phyloP scores from a whole-genome alignment of 2,113 vertebrate genomes.

The Nicator chloris region DNA sequence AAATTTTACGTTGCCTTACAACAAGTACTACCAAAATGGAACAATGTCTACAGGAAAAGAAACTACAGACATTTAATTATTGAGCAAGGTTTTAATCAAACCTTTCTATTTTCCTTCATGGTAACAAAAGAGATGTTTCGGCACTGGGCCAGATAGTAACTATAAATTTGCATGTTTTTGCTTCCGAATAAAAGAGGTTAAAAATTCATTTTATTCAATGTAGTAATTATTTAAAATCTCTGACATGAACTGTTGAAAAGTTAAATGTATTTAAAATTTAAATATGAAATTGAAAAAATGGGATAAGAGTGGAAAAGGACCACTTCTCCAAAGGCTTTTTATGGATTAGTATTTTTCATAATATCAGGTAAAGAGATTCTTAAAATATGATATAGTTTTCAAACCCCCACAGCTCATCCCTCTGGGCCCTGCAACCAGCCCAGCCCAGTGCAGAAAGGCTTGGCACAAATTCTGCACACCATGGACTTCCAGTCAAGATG shows the following conservation, averaged over 20 bases:
- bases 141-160: slow-evolving; percentile 35
- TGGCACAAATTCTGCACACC: neutral
- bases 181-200: slow-evolving; percentile 38
- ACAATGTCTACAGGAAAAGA: neutral
- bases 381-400: neutral
- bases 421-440: neutral
- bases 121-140: slow-evolving; percentile 31
- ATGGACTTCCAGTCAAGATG: neutral
- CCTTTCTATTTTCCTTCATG: slow-evolving; percentile 6
- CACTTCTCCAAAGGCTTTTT: neutral
- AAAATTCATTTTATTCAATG: slow-evolving; percentile 28
- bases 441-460: neutral
- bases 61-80: slow-evolving; percentile 44
- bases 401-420: neutral
- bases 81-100: slow-evolving; percentile 49
- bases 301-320: neutral
- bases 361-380: neutral
- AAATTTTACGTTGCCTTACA: slow-evolving; percentile 14
- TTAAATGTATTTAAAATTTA: slow-evolving; percentile 29
- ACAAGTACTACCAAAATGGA: slow-evolving; percentile 2
- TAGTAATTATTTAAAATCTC: slow-evolving; percentile 38
- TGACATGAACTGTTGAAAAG: neutral
- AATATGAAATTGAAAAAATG: neutral
- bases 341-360: neutral
- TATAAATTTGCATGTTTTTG: slow-evolving; percentile 21